Evolutionary conservation across 2,797 vertebrate genomes (phyloP).

Genomic region (Cossypha caffra): DNA sequence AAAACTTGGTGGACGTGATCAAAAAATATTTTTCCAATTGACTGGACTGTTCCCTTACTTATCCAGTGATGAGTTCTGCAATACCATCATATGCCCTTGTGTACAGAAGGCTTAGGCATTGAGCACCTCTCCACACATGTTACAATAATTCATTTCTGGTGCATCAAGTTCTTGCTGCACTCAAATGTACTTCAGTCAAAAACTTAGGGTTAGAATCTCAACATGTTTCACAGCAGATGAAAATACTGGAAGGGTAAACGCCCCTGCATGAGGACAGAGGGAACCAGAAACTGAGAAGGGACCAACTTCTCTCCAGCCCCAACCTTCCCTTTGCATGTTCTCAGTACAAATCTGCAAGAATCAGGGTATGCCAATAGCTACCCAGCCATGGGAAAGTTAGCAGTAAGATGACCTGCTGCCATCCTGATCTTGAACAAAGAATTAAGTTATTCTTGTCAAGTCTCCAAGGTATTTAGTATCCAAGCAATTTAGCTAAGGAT

Average conservation of each 20-base stretch:
- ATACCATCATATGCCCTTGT: not conserved
- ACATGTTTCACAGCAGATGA: not conserved
- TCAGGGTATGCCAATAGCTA: not conserved
- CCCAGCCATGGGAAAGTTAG: not conserved
- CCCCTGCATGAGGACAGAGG: rapidly evolving
- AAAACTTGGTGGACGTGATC: not conserved
- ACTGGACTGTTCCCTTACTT: not conserved
- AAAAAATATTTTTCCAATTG: slow-evolving; percentile 32
- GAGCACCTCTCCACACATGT: not conserved
- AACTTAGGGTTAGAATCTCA: not conserved
- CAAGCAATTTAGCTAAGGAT: not conserved
- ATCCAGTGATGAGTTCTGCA: not conserved
- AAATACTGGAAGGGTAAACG: not conserved
- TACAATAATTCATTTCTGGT: not conserved
- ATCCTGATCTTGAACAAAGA: not conserved
- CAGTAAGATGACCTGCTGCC: not conserved
- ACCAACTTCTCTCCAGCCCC: not conserved
- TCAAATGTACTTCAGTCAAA: not conserved
- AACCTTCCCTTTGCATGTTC: not conserved
- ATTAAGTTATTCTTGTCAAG: not conserved
- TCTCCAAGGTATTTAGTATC: not conserved
- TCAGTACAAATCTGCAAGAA: not conserved
- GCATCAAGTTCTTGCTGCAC: not conserved
- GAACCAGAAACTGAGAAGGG: not conserved
- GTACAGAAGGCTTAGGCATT: not conserved